phyloP scores from a whole-genome alignment of 1,140 invertebrate species.

The Cheumatopsyche charites region DNA sequence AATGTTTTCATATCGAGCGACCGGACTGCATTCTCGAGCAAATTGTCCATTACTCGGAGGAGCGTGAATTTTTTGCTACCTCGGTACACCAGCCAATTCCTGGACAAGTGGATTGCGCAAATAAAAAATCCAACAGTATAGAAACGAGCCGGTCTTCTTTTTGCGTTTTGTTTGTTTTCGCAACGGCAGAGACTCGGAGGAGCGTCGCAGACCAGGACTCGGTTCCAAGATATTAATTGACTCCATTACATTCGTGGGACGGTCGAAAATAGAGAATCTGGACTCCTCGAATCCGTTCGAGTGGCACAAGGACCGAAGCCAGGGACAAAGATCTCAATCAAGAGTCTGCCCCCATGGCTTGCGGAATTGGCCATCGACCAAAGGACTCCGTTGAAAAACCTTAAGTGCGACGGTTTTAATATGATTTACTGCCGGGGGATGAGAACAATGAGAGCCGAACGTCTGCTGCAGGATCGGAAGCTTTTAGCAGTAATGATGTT shows the following conservation, averaged over 20 bases:
- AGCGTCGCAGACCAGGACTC: background rate
- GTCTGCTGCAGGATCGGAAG: background rate
- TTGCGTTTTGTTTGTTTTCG: constrained; percentile 23
- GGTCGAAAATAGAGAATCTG: constrained; percentile 21
- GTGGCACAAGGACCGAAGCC: background rate
- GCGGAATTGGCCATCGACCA: constrained; percentile 17
- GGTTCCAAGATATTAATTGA: constrained; percentile 35
- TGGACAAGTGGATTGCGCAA: constrained; percentile 29
- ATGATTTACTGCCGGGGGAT: constrained; percentile 5
- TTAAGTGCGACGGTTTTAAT: constrained; percentile 22
- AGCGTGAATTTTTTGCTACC: constrained; percentile 1
- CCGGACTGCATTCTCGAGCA: constrained; percentile 12
- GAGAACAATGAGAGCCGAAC: constrained; percentile 13
- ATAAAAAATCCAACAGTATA: constrained; percentile 14
- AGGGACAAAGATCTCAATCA: constrained; percentile 28
- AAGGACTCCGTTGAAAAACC: constrained; percentile 5
- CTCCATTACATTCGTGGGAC: constrained; percentile 31
- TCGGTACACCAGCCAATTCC: constrained; percentile 15
- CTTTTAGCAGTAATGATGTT: constrained; percentile 19
- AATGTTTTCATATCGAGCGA: constrained; percentile 26
- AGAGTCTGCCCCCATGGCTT: background rate
- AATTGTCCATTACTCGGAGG: constrained; percentile 27
- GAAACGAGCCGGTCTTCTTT: constrained; percentile 9
- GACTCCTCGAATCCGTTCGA: background rate
- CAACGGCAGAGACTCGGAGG: background rate